These are phyloP conservation scores for Drosophila nannoptera DNA, from an alignment of 1,140 invertebrate species.

Conservation along the genomic window DNA sequence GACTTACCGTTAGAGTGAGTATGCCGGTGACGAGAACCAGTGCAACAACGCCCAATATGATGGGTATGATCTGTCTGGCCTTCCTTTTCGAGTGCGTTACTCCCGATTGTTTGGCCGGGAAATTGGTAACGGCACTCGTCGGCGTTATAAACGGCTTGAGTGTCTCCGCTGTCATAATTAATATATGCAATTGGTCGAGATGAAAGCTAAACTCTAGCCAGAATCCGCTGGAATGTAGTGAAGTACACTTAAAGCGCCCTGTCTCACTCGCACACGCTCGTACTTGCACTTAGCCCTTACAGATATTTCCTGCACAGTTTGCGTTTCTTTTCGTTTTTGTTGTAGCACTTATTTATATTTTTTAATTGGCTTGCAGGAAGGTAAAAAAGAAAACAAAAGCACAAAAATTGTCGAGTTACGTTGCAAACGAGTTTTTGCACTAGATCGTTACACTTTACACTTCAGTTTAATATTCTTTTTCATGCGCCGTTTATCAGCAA, in stretches of 20 bases:
- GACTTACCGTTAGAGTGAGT: conserved; percentile 65
- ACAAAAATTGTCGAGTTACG: background rate
- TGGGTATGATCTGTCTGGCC: conserved; percentile 47
- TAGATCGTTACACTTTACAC: conserved; percentile 11
- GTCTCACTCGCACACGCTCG: background rate
- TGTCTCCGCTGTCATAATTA: conserved; percentile 78
- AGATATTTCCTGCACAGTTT: conserved; percentile 32
- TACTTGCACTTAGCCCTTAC: conserved; percentile 31
- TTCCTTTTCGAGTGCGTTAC: conserved; percentile 49
- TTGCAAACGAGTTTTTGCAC: conserved; percentile 22
- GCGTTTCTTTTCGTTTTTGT: conserved; percentile 27
- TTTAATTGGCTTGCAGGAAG: conserved; percentile 41
- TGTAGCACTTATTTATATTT: conserved; percentile 18
- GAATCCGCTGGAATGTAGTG: conserved; percentile 20
- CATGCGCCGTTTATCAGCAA: conserved; percentile 27
- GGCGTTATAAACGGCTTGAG: conserved; percentile 77
- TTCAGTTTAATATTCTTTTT: conserved; percentile 17
- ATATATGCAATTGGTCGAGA: conserved; percentile 31
- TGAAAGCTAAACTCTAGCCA: conserved; percentile 9
- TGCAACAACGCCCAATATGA: conserved; percentile 47
- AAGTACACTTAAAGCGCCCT: conserved; percentile 28
- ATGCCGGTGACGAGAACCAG: conserved; percentile 49
- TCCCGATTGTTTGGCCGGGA: conserved; percentile 55
- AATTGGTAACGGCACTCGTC: conserved; percentile 59
- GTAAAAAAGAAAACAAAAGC: too few species aligned